Conservation (phyloP, 2,797 vertebrate genomes). For the Cynodonichthys magdalenae region DNA sequence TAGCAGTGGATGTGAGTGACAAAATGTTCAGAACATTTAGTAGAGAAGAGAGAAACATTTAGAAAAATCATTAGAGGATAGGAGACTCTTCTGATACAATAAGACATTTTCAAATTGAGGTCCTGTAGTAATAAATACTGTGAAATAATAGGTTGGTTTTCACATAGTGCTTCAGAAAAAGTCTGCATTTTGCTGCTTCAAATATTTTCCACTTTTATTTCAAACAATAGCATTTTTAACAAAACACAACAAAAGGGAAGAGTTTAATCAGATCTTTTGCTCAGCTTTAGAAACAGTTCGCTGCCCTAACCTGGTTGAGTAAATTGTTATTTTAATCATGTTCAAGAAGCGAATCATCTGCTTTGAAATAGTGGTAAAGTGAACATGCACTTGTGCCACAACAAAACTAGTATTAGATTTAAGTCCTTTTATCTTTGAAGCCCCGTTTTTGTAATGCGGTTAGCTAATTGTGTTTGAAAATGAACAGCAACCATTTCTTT, state of each 20-base stretch:
- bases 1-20: conserved; percentile 24
- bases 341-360: neutral
- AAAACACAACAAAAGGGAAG: neutral
- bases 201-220: conserved; percentile 5
- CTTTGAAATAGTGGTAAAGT: no score
- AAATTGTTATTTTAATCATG: conserved; percentile 15
- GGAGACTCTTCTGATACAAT: neutral
- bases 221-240: neutral
- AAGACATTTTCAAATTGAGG: conserved; percentile 2
- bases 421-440: no score
- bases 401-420: no score
- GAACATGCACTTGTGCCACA: no score
- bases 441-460: neutral
- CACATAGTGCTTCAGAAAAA: neutral
- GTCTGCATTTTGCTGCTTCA: neutral
- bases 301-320: neutral
- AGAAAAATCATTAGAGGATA: neutral
- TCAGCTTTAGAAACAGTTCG: neutral
- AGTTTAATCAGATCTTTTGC: neutral
- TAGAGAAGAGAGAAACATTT: neutral
- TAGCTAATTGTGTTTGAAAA: neutral
- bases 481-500: no score
- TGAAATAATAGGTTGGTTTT: neutral
- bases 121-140: neutral
- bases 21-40: conserved; percentile 17